Percentiles rank a stretch among this genome's conserved stretches.
These are phyloP conservation scores for Erebia epiphron DNA, from an alignment of 2,888 invertebrate genomes.

Conservation along the genomic window DNA sequence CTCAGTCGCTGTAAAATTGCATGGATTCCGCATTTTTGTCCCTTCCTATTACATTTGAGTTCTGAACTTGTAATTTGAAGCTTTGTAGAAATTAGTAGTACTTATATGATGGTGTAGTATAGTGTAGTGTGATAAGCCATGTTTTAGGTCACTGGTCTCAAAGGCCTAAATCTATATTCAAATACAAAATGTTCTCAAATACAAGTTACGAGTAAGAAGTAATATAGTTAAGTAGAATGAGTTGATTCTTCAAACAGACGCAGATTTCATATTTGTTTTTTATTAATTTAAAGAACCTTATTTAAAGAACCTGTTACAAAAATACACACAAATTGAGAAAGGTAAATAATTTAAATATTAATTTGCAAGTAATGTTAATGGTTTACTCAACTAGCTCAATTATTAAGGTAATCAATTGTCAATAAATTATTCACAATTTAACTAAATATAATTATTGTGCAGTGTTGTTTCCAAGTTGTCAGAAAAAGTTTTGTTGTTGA, in stretches of 20 bases:
- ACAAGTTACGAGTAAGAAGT: no score
- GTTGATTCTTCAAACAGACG: not conserved
- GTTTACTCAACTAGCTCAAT: not conserved
- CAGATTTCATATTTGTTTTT: no score
- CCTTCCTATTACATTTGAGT: slow-evolving; percentile 35
- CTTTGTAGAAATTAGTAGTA: not conserved
- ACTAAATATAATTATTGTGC: slow-evolving; percentile 41
- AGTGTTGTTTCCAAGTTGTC: slow-evolving; percentile 55
- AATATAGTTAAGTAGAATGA: no score
- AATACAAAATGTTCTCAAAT: no score
- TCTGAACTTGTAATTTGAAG: slow-evolving; percentile 17
- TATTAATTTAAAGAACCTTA: no score
- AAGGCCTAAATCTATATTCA: no score
- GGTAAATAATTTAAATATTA: not conserved
- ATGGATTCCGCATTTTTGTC: slow-evolving; percentile 41
- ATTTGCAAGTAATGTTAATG: not conserved
- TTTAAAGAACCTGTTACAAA: not conserved
- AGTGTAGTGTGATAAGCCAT: no score
- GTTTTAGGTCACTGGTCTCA: not conserved
- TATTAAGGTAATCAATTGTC: not conserved
- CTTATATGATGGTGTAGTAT: not conserved
- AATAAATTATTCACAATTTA: not conserved
- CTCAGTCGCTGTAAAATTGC: slow-evolving; percentile 56
- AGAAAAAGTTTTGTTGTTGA: slow-evolving; percentile 62
- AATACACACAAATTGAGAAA: not conserved